phyloP scores from a whole-genome alignment of 2,888 invertebrate species.

The Clitarchus hookeri region DNA sequence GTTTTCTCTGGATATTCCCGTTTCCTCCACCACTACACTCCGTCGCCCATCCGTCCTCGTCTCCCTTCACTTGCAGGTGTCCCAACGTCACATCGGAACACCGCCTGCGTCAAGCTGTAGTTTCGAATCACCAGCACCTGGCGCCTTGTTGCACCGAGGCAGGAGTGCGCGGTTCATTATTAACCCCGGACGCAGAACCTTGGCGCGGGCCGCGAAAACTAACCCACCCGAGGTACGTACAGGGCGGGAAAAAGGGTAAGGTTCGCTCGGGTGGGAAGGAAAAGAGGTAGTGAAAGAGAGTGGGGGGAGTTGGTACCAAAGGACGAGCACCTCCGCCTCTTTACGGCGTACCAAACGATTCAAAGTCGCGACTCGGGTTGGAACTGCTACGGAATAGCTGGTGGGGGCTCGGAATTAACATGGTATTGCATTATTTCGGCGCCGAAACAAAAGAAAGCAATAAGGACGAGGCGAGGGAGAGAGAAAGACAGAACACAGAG shows the following conservation, averaged over 20 bases:
- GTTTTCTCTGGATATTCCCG: too few relatives aligned
- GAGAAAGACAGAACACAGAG: not conserved
- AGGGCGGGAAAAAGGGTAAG: not conserved
- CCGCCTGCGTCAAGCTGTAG: too few relatives aligned
- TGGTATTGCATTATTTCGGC: conserved; percentile 7
- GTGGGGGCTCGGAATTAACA: not conserved
- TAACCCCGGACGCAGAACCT: not conserved
- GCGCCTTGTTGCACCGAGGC: not conserved
- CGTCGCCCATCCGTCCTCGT: too few relatives aligned
- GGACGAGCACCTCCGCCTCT: not conserved
- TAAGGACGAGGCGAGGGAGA: not conserved
- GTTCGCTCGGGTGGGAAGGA: not conserved
- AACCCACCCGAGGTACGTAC: not conserved
- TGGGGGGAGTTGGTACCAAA: too few relatives aligned
- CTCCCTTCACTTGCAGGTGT: too few relatives aligned
- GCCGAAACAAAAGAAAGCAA: conserved; percentile 1
- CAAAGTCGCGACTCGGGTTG: not conserved
- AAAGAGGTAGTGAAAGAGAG: not conserved
- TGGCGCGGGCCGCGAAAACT: not conserved
- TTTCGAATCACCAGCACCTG: too few relatives aligned
- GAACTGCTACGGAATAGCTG: not conserved
- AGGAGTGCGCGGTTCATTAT: not conserved
- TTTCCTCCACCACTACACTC: too few relatives aligned
- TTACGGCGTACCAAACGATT: not conserved
- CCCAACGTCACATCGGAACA: too few relatives aligned